Evolutionary conservation across 2,113 vertebrate species (phyloP).

Genomic region (Vombatus ursinus): DNA sequence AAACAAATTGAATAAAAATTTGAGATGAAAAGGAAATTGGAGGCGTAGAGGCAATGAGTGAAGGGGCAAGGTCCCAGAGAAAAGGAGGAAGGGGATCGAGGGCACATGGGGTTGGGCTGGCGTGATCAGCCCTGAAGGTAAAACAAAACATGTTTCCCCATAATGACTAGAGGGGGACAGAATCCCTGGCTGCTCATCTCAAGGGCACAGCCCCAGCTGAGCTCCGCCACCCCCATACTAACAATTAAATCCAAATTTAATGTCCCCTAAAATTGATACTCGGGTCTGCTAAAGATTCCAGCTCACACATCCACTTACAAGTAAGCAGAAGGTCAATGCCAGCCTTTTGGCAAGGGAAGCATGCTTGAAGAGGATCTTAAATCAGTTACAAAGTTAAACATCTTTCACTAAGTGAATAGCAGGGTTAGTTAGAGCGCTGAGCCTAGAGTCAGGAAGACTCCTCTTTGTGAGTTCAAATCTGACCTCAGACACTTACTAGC

Average conservation of each 20-base stretch:
- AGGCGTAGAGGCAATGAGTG: neutral
- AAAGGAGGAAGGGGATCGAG: neutral
- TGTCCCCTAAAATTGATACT: neutral
- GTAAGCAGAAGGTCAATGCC: neutral
- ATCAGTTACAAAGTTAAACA: neutral
- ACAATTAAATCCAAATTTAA: neutral
- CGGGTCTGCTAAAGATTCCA: neutral
- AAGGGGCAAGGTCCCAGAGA: neutral
- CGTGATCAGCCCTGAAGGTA: neutral
- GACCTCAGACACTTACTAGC: too few relatives aligned
- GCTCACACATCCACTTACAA: neutral
- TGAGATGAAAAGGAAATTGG: neutral
- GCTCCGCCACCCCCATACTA: neutral
- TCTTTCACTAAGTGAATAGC: neutral
- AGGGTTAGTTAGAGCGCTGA: too few relatives aligned
- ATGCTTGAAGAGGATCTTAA: neutral
- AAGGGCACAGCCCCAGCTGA: neutral
- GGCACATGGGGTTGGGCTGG: neutral
- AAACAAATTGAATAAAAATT: neutral
- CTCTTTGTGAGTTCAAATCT: too few relatives aligned
- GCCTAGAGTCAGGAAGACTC: too few relatives aligned
- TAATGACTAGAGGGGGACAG: neutral
- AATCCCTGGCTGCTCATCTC: neutral
- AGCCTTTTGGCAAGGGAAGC: neutral
- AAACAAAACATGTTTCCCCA: neutral